phyloP scores from a whole-genome alignment of 2,888 invertebrate species.

The Platerodrilus igneus region DNA sequence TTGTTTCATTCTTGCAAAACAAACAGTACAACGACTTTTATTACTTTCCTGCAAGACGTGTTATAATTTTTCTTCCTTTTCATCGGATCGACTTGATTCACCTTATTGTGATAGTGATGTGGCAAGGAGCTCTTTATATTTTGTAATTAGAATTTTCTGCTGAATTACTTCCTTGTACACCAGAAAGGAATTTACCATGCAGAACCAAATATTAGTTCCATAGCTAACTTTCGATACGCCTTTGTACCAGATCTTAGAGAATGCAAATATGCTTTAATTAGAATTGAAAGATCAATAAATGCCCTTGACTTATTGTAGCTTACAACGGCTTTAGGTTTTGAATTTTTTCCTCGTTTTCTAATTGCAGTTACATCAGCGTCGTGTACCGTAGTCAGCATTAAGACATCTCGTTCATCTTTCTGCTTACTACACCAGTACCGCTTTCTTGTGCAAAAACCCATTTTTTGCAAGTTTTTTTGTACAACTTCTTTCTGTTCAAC shows the following conservation, averaged over 20 bases:
- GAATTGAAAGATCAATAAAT: slow-evolving; percentile 34
- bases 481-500: slow-evolving; percentile 30
- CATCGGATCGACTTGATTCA: not conserved
- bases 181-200: slow-evolving; percentile 26
- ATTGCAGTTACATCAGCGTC: slow-evolving; percentile 28
- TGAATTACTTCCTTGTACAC: slow-evolving; percentile 22
- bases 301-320: slow-evolving; percentile 33
- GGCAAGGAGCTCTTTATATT: slow-evolving; percentile 8
- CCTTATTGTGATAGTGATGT: not conserved
- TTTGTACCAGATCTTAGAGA: slow-evolving; percentile 31
- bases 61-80: too few relatives aligned
- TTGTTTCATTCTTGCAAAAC: not conserved
- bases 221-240: slow-evolving; percentile 33
- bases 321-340: slow-evolving; percentile 27
- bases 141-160: slow-evolving; percentile 17
- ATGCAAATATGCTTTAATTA: slow-evolving; percentile 29
- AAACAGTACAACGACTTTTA: not conserved
- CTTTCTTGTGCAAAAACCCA: too few relatives aligned
- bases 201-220: slow-evolving; percentile 27
- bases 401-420: too few relatives aligned
- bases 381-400: slow-evolving; percentile 35
- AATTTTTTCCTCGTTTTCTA: slow-evolving; percentile 21
- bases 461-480: too few relatives aligned
- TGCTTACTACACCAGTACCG: slow-evolving; percentile 27
- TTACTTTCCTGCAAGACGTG: not conserved